Evolutionary conservation across 2,113 vertebrate genomes (phyloP), one percentile per base, ranked within the genome.

Genomic region (rat (Rattus norvegicus)): DNA sequence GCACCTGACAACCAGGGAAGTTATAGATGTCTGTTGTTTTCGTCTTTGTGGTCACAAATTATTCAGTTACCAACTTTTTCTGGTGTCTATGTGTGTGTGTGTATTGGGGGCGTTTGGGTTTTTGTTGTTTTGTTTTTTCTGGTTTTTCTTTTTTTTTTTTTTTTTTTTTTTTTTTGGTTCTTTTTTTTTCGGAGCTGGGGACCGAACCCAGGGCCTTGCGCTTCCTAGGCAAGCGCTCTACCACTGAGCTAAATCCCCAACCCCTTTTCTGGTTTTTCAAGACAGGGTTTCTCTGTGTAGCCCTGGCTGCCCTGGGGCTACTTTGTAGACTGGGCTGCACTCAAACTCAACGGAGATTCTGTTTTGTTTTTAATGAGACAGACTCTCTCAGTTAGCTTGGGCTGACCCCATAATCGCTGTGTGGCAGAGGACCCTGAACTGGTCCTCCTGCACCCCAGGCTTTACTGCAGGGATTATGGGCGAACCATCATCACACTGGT

Each of bases 11-110:
- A 36, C 28, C 22, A 59, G 33, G 56, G 89, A 89, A 43, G 56
- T 92, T 93, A 54, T 84, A 90, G 13, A 76, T 73, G 22, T 93
- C 90, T 73, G 39, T 43, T 92, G 61, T 84, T 88, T 95, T 79
- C 49, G 76, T 76, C 33, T 87, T 76, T 92, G 24, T 76, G 87
- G 95, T 92, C 14, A 90, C 39, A 56, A 39, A 86, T 87, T 89
- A 69, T 61, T 91, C 67, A 93, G 7, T 88, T 52, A 30, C 28
- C 76, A 79, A 79, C 43, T 24, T 69, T 87, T 20, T 84, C 1
- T n/a, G 17, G 36, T 70, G 2, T 72, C 36, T 30, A 26, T 47
- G 13, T 33, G 7, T 79, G 2, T 28, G 13, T n/a, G 28, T 72
- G n/a, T n/a, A n/a, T n/a, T n/a, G 16, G 69, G 43, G 43, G 43